These are phyloP conservation scores for Sceloporus undulatus DNA, from an alignment of 2,113 vertebrate species.

Conservation along the genomic window DNA sequence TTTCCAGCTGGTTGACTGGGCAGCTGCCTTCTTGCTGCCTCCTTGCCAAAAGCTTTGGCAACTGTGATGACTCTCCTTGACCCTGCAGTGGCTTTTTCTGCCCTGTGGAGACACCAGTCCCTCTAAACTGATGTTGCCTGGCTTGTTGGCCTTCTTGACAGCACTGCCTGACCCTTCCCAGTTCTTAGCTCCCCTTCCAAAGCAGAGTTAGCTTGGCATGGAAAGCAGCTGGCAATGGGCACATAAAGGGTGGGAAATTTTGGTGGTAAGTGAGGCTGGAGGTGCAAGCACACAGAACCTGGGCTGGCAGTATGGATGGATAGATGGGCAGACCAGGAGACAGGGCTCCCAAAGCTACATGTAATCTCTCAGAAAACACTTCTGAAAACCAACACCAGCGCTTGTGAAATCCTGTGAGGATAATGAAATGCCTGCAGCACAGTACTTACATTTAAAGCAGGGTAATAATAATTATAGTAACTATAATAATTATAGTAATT, in stretches of 20 bases:
- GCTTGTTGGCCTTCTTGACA: too few relatives aligned
- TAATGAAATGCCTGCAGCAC: neutral
- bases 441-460: neutral
- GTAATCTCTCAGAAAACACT: neutral
- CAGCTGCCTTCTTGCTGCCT: neutral
- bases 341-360: too few relatives aligned
- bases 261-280: too few relatives aligned
- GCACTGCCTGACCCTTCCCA: neutral
- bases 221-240: neutral
- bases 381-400: neutral
- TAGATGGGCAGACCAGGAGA: neutral
- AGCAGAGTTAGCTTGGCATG: neutral
- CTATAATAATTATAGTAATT: too few relatives aligned
- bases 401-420: neutral
- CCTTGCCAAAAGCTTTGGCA: conserved; percentile 57
- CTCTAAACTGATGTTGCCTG: conserved; percentile 86
- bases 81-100: conserved; percentile 57
- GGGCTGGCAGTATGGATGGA: neutral
- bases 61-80: conserved; percentile 78
- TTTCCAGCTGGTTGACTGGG: conserved; percentile 4
- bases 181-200: neutral
- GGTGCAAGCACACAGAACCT: neutral
- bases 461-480: too few relatives aligned
- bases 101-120: conserved; percentile 83
- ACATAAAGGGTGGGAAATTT: neutral